Conservation (phyloP, 2,113 vertebrate species). For the Daubentonia madagascariensis region DNA sequence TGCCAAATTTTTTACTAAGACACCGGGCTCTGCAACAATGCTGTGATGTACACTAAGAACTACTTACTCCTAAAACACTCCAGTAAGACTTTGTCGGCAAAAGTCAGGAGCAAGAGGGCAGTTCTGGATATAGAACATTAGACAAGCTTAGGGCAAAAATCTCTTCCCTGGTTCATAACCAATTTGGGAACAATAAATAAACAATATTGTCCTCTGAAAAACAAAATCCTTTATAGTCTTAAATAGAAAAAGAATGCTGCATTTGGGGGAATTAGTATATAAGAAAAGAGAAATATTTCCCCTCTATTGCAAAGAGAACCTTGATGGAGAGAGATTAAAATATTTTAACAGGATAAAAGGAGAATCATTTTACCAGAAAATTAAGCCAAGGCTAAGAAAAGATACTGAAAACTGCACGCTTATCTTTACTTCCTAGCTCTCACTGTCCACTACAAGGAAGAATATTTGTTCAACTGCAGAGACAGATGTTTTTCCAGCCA, state of each 20-base stretch:
- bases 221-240: neutral
- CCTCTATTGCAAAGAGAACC: neutral
- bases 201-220: slow-evolving; percentile 6
- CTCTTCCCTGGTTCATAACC: neutral
- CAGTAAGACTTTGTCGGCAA: neutral
- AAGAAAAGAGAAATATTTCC: neutral
- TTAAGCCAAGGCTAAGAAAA: neutral
- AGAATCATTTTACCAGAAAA: slow-evolving; percentile 23
- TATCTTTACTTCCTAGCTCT: neutral
- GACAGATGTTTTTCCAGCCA: neutral
- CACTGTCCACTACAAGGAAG: neutral
- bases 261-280: neutral
- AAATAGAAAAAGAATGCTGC: neutral
- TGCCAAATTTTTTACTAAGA: neutral
- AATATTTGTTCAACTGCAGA: neutral
- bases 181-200: neutral
- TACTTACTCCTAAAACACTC: neutral
- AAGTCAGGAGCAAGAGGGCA: neutral
- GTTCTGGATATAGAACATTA: neutral
- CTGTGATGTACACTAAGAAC: neutral
- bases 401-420: neutral
- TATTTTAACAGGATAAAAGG: slow-evolving; percentile 22
- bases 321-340: neutral
- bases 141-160: neutral
- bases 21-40: neutral